Evolutionary conservation across 2,888 invertebrate genomes (phyloP).

Genomic region (Ischnura elegans): DNA sequence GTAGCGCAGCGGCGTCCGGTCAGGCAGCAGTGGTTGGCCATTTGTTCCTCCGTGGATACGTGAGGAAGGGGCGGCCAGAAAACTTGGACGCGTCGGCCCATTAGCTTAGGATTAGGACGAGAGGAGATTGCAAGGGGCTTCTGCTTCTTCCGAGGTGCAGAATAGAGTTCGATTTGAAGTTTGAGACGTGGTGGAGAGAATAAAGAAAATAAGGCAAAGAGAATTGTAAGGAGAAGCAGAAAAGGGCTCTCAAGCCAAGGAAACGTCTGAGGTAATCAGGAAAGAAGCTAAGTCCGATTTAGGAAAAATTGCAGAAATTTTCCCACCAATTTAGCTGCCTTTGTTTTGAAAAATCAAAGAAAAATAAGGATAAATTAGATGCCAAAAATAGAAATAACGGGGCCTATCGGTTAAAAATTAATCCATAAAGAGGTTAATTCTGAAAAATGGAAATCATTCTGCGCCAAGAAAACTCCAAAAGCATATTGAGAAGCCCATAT

Average conservation of each 20-base stretch:
- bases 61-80: background rate
- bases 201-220: background rate
- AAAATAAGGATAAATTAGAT: no score
- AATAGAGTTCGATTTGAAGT: background rate
- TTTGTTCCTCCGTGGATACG: conserved; percentile 20
- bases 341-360: no score
- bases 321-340: no score
- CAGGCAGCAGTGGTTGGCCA: background rate
- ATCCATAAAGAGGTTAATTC: no score
- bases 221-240: background rate
- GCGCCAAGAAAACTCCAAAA: no score
- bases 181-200: no score
- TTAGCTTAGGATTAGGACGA: conserved; percentile 26
- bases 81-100: conserved; percentile 16
- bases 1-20: conserved; percentile 3
- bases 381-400: no score
- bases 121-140: background rate
- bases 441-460: no score
- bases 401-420: no score
- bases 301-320: no score
- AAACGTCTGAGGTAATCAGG: background rate
- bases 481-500: no score
- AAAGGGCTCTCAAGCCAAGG: background rate
- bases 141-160: no score
- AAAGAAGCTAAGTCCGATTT: background rate